Evolutionary conservation across 1,140 invertebrate genomes (phyloP), one percentile per base, ranked within the genome.

Genomic region (Triops longicaudatus): DNA sequence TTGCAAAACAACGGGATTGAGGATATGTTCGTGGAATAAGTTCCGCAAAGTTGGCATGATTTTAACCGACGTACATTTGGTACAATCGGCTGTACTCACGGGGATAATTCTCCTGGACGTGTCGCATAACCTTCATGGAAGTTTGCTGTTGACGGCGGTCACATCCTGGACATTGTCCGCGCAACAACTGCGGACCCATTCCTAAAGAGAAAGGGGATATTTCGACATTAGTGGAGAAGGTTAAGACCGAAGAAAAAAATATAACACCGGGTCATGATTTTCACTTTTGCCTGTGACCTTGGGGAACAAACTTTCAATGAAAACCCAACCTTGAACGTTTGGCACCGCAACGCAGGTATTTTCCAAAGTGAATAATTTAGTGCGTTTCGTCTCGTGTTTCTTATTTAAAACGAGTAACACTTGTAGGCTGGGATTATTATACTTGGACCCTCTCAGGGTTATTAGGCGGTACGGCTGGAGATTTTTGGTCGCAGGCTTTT

Each of bases 141-240:
- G 76, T 75, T 72, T 78, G 74, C 37, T 72, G 50, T 28, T 78
- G 78, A 10, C 73, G 74, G n/a, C 63, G 74, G 14, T 50, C 26
- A 26, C 78, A 78, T n/a, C 78, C 78, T 26, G 74, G 74, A 28
- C 78, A 78, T 50, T 78, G 78, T 41, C 78, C 78, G 17, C 74
- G 14, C 26, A 78, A 37, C 14, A 78, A 71, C 1, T 71, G 63
- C 4, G 78, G 78, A 31, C 63, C 75, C n/a, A 77, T 72, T 73
- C 74, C 74, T 75, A 42, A 1, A 43, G n/a, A 75, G 26, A 43
- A 73, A 73, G 37, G 27, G 14, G 27, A 26, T 73, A 31, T 73
- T 73, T 10, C 2, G 31, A 37, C 31, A 37, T 37, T 37, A 37
- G 31, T 37, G 31, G 31, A 37, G 31, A 37, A 37, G 31, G 31